Base-by-base conservation (phyloP, 2,113 vertebrate species). In the Brachirus orientalis region DNA sequence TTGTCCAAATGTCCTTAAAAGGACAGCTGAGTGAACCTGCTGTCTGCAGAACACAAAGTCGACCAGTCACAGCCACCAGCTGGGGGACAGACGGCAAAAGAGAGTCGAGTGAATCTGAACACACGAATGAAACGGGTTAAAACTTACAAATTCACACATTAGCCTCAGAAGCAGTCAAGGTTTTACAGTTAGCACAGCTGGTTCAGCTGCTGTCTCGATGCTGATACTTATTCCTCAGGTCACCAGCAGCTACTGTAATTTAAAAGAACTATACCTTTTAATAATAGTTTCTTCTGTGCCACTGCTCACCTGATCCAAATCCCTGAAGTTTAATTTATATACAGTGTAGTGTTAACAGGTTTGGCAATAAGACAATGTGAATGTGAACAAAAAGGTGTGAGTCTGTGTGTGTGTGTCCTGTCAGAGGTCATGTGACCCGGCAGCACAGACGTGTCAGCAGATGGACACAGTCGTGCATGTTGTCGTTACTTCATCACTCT, bases 391-490 rank as follows among this genome's bases (percentile, higher is more conserved):
- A 68, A 41, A 2, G 14, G 33, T 11, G 37, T 45, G 40, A 50
- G 44, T 55, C 14, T 55, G 28, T 47, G n/a, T 72, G 35, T 62
- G 64, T 76, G 47, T 61, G 50, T 63, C 43, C 61, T 56, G 44
- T 63, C 45, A 37, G 63, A 53, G 61, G 56, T 74, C 80, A 69
- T 66, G 65, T 77, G 76, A 78, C 64, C 73, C 80, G 85, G 79
- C 77, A 73, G 54, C n/a, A 43, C 61, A 58, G 52, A 19, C 36
- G 52, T 33, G 48, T 66, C 17, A 58, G 57, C 82, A 85, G 82
- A 87, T 83, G 85, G 84, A 86, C 72, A 50, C 72, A 75, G 78
- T 71, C 72, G 70, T 78, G 66, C 61, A 79, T 48, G 75, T 79
- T 56, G 53, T 75, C 72, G 80, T 82, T 58, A 82, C 80, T 75